Evolutionary conservation across 2,113 vertebrate genomes (phyloP), one percentile per base, ranked within the genome.

Genomic region (Caranx melampygus): DNA sequence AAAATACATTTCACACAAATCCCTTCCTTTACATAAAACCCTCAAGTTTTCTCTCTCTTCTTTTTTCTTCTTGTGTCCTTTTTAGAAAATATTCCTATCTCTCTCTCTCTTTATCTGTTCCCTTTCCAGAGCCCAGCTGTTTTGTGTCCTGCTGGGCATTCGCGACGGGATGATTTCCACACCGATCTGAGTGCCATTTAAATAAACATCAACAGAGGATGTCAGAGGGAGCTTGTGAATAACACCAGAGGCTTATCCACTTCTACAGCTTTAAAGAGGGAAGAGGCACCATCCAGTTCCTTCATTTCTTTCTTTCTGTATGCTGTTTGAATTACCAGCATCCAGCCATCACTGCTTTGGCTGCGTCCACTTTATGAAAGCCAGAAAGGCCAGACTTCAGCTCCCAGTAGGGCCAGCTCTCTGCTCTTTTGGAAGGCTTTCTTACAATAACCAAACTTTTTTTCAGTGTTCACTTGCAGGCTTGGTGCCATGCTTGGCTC

Each of bases 161-260:
- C 66, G 35, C 87, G 55, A 85, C 18, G 60, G 88, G 86, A 81
- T 31, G 34, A 87, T 88, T 92, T 92, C 88, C 86, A 91, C 83
- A 79, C 79, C 26, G 75, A 91, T 92, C 89, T 71, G 55, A 90
- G 84, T 51, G 13, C 60, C 85, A 84, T 90, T 92, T 87, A 89
- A 90, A 92, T 87, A 91, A 91, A 92, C 90, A 92, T 89, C 87
- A 89, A 92, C 89, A 88, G 80, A 86, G 87, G 78, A 89, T 85
- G 84, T 91, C 85, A 88, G 80, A 83, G 58, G 84, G 79, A 87
- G 78, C 42, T 79, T 82, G 83, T 82, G 86, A 91, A 91, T 85
- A 89, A 88, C 84, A 90, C 92, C 83, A 79, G 84, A 76, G 89
- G 93, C 89, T 94, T 91, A 92, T 93, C 90, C 88, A 77, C 87